phyloP scores from a whole-genome alignment of 2,113 vertebrate species.

The Puffinus mauretanicus region DNA sequence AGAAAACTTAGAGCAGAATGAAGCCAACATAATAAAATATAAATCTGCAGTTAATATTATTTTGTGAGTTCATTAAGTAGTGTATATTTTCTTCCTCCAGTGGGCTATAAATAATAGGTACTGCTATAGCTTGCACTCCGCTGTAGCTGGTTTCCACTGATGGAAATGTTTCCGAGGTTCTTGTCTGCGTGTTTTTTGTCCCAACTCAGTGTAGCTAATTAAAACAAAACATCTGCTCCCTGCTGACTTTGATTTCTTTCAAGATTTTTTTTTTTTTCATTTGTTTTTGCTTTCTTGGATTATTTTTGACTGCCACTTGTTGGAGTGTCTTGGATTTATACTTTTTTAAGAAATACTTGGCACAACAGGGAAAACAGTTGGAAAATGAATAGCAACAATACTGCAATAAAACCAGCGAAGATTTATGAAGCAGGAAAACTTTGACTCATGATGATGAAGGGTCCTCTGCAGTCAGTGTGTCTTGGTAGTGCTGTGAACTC shows the following conservation, averaged over 20 bases:
- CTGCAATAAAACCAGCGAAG: not conserved
- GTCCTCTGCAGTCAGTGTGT: not conserved
- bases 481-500: not conserved
- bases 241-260: slow-evolving; percentile 35
- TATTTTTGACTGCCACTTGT: slow-evolving; percentile 32
- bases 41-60: slow-evolving; percentile 49
- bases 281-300: slow-evolving; percentile 54
- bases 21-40: slow-evolving; percentile 38
- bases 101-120: slow-evolving; percentile 56
- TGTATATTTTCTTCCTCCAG: slow-evolving; percentile 39
- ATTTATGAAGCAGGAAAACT: slow-evolving; percentile 11
- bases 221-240: slow-evolving; percentile 50
- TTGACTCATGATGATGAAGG: not conserved
- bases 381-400: not conserved
- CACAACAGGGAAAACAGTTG: slow-evolving; percentile 21
- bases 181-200: not conserved
- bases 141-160: slow-evolving; percentile 16
- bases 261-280: slow-evolving; percentile 22
- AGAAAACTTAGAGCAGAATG: slow-evolving; percentile 1
- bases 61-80: slow-evolving; percentile 55
- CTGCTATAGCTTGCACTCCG: not conserved
- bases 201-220: slow-evolving; percentile 28
- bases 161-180: slow-evolving; percentile 13
- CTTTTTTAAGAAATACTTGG: slow-evolving; percentile 51
- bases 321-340: slow-evolving; percentile 23